Evolutionary conservation across 2,113 vertebrate genomes (phyloP).

Genomic region (Chionomys nivalis): DNA sequence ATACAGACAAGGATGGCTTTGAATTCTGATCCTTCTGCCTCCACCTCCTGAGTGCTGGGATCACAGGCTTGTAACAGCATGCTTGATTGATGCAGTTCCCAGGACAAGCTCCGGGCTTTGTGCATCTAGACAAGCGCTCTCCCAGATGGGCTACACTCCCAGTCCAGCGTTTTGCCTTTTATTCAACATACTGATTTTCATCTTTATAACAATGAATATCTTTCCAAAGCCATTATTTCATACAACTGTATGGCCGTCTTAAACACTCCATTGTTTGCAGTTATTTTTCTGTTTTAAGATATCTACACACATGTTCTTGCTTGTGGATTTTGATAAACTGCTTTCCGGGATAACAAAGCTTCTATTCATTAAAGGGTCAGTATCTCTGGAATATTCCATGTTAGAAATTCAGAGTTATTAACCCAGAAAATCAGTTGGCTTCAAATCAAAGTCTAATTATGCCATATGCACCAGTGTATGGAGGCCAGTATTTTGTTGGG

Average conservation of each 20-base stretch:
- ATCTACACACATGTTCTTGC: not conserved
- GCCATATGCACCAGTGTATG: constrained; percentile 9
- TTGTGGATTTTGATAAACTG: not conserved
- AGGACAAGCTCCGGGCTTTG: not conserved
- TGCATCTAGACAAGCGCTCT: not conserved
- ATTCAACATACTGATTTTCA: not conserved
- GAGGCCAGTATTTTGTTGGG: not conserved
- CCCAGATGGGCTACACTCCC: not conserved
- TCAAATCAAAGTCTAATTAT: not conserved
- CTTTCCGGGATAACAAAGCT: not conserved
- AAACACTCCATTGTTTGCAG: not conserved
- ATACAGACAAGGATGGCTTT: not conserved
- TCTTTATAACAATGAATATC: not conserved
- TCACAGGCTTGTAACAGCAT: not conserved
- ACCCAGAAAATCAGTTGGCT: constrained; percentile 28
- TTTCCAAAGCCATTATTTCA: constrained; percentile 37
- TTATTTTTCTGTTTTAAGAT: constrained; percentile 10
- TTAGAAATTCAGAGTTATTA: constrained; percentile 48
- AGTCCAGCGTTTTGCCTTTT: not conserved
- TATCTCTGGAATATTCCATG: constrained; percentile 11
- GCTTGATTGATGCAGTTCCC: not conserved
- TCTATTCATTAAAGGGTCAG: constrained; percentile 2
- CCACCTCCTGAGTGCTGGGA: not conserved
- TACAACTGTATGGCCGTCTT: not conserved
- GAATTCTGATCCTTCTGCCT: not conserved